Evolutionary conservation across 2,797 vertebrate species (phyloP), one percentile per base, ranked within the genome.

Genomic region (Acipenser ruthenus): DNA sequence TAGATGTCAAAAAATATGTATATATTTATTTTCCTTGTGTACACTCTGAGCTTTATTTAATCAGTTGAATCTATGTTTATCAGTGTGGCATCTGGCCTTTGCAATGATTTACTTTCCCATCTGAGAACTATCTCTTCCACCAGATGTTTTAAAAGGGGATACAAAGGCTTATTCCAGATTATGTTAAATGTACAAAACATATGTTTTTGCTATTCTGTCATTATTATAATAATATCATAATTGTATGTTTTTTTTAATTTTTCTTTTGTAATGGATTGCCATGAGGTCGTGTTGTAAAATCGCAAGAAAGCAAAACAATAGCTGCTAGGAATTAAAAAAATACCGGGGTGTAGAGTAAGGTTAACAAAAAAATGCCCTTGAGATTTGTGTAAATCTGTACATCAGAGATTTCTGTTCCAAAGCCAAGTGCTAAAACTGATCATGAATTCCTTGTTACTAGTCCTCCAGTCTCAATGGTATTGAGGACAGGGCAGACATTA

Each of bases 351-450:
- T 37, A 37, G 0, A 37, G 37, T 37, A 5, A 37, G 37, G 37
- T 37, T 37, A 37, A 37, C 4, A 37, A 37, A 37, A 37, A 37
- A 37, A 69, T 74, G 69, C 81, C 81, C 83, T 74, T 70, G 84
- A 83, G 86, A 78, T 65, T 73, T 68, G 77, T 68, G 72, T 77
- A 83, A 86, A 87, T 85, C 83, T 79, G 77, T 83, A 76, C 79
- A 77, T 88, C 85, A 78, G 80, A 79, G 82, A 83, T 82, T 82
- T 82, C 75, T 78, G 71, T 75, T 79, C 76, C 74, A 64, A 72
- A 78, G 83, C 80, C 76, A 80, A 81, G 79, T 74, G 76, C 80
- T 80, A 72, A 79, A 81, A 78, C 75, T 75, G 74, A 80, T 80
- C 74, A 73, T 73, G 68, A 75, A 75, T 75, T 79, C 74, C 72